phyloP scores from a whole-genome alignment of 2,797 vertebrate species.

The Scyliorhinus canicula region DNA sequence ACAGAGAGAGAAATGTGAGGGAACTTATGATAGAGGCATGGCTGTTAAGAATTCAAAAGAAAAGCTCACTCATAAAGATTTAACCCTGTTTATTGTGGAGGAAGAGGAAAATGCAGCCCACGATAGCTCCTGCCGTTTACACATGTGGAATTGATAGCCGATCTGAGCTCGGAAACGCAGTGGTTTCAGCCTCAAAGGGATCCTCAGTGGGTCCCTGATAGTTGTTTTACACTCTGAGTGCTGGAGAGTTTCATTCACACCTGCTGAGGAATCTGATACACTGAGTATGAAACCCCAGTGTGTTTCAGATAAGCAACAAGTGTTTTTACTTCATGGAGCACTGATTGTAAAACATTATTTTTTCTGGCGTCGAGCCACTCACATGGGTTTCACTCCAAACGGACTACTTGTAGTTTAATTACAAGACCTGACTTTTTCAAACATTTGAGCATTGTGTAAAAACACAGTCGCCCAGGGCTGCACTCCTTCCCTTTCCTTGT shows the following conservation, averaged over 20 bases:
- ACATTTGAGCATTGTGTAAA: constrained; percentile 44
- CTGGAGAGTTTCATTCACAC: constrained; percentile 62
- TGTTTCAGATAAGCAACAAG: constrained; percentile 54
- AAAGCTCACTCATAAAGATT: background rate
- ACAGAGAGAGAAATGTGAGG: background rate
- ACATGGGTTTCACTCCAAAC: constrained; percentile 46
- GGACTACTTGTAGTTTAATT: constrained; percentile 45
- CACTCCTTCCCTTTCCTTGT: constrained; percentile 38
- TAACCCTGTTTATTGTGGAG: background rate
- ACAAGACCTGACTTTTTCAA: constrained; percentile 38
- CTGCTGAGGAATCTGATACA: constrained; percentile 54
- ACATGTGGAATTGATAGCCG: background rate
- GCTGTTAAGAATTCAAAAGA: no score
- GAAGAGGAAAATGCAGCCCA: background rate
- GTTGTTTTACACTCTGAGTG: constrained; percentile 43
- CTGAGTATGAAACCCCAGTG: constrained; percentile 49
- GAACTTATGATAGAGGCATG: background rate
- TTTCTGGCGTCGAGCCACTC: constrained; percentile 51
- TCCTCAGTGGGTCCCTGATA: background rate
- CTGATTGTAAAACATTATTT: constrained; percentile 55
- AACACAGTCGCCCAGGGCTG: background rate
- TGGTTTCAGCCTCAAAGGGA: background rate
- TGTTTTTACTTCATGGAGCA: constrained; percentile 54
- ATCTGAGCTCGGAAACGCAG: background rate
- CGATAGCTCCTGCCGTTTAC: background rate